These are phyloP conservation scores for Charaxes varanes DNA, from an alignment of 1,140 invertebrate species.

Conservation along the genomic window DNA sequence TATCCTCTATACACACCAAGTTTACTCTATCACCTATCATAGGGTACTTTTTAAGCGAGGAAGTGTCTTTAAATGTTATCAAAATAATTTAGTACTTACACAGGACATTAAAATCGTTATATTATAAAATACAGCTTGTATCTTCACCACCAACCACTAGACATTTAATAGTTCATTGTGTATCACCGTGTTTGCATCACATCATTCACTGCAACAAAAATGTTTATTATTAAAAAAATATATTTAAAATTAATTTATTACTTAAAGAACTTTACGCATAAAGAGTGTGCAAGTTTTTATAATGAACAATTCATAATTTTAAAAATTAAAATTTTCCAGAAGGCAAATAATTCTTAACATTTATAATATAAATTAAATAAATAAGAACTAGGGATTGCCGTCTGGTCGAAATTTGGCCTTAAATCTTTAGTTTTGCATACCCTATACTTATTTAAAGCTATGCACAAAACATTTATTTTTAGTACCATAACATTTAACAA, in stretches of 20 bases:
- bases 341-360: too few relatives aligned
- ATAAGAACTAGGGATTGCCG: too few relatives aligned
- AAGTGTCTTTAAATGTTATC: slow-evolving; percentile 64
- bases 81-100: slow-evolving; percentile 72
- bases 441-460: too few relatives aligned
- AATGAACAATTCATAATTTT: too few relatives aligned
- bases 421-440: too few relatives aligned
- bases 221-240: too few relatives aligned
- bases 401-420: too few relatives aligned
- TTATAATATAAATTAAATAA: too few relatives aligned
- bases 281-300: not conserved
- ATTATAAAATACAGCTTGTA: slow-evolving; percentile 57
- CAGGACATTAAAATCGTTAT: slow-evolving; percentile 37
- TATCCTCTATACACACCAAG: slow-evolving; percentile 41
- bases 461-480: too few relatives aligned
- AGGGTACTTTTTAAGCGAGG: slow-evolving; percentile 54
- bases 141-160: slow-evolving; percentile 53
- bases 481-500: too few relatives aligned
- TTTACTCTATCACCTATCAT: slow-evolving; percentile 44
- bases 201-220: slow-evolving; percentile 46
- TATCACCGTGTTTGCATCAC: slow-evolving; percentile 17
- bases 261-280: not conserved
- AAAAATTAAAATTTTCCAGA: too few relatives aligned
- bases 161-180: slow-evolving; percentile 20
- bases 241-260: slow-evolving; percentile 5